Evolutionary conservation across 2,113 vertebrate species (phyloP).

Genomic region (Colossoma macropomum): DNA sequence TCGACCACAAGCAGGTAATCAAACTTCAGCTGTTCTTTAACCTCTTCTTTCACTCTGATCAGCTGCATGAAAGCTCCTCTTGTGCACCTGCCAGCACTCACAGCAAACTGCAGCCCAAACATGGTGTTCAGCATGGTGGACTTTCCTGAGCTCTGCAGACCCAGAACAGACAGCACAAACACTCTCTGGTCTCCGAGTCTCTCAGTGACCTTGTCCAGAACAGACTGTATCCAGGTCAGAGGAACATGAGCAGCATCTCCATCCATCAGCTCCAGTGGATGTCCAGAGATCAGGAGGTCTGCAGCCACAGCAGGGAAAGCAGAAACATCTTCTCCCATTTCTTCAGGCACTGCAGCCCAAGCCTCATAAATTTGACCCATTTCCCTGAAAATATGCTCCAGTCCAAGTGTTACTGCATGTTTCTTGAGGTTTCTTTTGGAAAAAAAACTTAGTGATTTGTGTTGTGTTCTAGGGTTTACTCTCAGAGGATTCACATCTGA

Average conservation of each 20-base stretch:
- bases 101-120: too few relatives aligned
- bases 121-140: too few relatives aligned
- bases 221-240: constrained; percentile 73
- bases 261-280: too few relatives aligned
- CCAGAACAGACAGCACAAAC: constrained; percentile 81
- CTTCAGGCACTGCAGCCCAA: constrained; percentile 27
- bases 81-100: too few relatives aligned
- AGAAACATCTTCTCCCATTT: not conserved
- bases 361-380: constrained; percentile 80
- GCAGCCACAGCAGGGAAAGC: constrained; percentile 74
- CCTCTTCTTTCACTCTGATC: too few relatives aligned
- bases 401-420: constrained; percentile 66
- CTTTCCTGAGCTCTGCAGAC: constrained; percentile 79
- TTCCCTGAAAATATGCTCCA: constrained; percentile 81
- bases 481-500: constrained; percentile 28
- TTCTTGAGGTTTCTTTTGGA: constrained; percentile 63
- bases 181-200: constrained; percentile 72
- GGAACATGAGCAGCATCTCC: constrained; percentile 81
- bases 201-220: constrained; percentile 74
- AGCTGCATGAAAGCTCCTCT: too few relatives aligned
- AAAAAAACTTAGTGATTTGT: constrained; percentile 30
- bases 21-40: too few relatives aligned
- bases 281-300: constrained; percentile 77
- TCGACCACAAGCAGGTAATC: too few relatives aligned
- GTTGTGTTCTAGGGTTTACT: constrained; percentile 47